Evolutionary conservation across 2,113 vertebrate species (phyloP), one percentile per base, ranked within the genome.

Genomic region (Barbus barbus): DNA sequence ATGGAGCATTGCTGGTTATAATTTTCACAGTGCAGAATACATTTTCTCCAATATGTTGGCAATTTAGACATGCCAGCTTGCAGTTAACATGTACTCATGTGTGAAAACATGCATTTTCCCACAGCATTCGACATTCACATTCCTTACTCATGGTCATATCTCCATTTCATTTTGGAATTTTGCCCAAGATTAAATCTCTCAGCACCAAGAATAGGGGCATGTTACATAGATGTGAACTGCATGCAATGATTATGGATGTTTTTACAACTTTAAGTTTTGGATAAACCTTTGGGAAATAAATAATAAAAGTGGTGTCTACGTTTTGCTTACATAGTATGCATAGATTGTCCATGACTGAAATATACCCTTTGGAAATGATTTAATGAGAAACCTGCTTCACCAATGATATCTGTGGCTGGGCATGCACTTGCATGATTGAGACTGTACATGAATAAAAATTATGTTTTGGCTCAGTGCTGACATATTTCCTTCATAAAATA

Each of bases 401-500:
- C 26, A 16, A 28, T 77, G 26, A 80, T 61, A 61, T 56, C 24
- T 73, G 56, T 73, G 53, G 20, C 76, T 79, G 76, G 20, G 56
- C 83, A 80, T 36, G 46, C 31, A 67, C 18, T 82, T 85, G 60
- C 14, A 84, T 46, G 72, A 85, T 76, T 88, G 48, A 67, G 26
- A 83, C 78, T 87, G 69, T 80, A 85, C 24, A 46, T 60, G 11
- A 78, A 83, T 79, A 84, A 60, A 79, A 86, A 90, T 89, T 3
- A 60, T 83, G 89, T 86, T 84, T 86, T 91, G 88, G 89, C 88
- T 90, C 83, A 90, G 88, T 33, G 73, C 91, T 92, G 92, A 91
- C 92, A 91, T 91, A 93, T 91, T 90, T 94, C 88, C 91, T 90
- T 91, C 85, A 90, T 90, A 94, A 94, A 95, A 95, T 93, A 95